These are phyloP conservation scores for Brachionichthys hirsutus DNA, from an alignment of 2,113 vertebrate species.

Conservation along the genomic window DNA sequence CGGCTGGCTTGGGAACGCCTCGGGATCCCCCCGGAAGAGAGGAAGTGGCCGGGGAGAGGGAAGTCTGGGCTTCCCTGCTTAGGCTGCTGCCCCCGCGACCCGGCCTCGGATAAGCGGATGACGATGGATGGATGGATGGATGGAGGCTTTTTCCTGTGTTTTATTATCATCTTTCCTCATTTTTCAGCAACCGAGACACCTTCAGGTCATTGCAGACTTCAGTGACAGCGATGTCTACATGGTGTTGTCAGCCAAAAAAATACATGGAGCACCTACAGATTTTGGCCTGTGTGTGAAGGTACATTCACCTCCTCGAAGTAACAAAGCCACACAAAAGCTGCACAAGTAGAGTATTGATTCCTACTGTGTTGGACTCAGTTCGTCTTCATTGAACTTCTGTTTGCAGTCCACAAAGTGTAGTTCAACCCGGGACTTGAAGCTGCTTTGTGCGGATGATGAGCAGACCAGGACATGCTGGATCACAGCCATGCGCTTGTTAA, in stretches of 20 bases:
- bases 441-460: constrained; percentile 95
- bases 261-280: constrained; percentile 88
- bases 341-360: constrained; percentile 16
- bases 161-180: constrained; percentile 5
- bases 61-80: too few species aligned
- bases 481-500: constrained; percentile 94
- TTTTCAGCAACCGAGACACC: constrained; percentile 92
- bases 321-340: constrained; percentile 3
- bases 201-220: constrained; percentile 96
- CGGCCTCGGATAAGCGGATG: too few species aligned
- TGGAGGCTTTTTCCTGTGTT: not conserved
- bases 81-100: too few species aligned
- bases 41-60: too few species aligned
- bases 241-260: constrained; percentile 87
- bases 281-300: constrained; percentile 98
- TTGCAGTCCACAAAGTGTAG: constrained; percentile 88
- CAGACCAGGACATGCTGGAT: constrained; percentile 94
- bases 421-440: constrained; percentile 90
- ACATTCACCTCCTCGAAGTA: constrained; percentile 39
- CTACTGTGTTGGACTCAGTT: constrained; percentile 9
- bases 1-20: too few species aligned
- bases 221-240: constrained; percentile 90
- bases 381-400: constrained; percentile 43
- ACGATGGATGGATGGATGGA: too few species aligned
- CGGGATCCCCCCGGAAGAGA: too few species aligned